Conservation (phyloP, 2,797 vertebrate genomes). For the Champsocephalus gunnari region DNA sequence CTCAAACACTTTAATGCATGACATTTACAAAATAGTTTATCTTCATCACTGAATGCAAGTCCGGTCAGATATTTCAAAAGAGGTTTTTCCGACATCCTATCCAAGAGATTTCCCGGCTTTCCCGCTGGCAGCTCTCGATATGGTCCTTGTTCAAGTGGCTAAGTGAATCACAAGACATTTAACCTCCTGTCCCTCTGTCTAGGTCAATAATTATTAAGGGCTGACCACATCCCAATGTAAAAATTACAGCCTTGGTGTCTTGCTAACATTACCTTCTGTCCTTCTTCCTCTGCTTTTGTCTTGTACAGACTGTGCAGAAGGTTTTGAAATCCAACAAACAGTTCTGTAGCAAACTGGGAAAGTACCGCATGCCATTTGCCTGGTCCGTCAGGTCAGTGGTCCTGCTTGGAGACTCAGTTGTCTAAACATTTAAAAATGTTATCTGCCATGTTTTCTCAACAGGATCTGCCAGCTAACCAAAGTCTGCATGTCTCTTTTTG, state of each 20-base stretch:
- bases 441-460: neutral
- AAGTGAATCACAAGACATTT: conserved; percentile 68
- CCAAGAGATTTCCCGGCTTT: conserved; percentile 61
- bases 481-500: neutral
- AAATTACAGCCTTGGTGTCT: conserved; percentile 38
- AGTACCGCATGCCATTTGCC: conserved; percentile 97
- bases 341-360: conserved; percentile 95
- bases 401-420: neutral
- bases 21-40: conserved; percentile 59
- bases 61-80: conserved; percentile 52
- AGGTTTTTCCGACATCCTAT: conserved; percentile 53
- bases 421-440: conserved; percentile 7
- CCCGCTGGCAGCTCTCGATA: conserved; percentile 53
- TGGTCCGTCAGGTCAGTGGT: conserved; percentile 94
- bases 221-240: conserved; percentile 28
- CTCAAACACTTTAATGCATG: conserved; percentile 43
- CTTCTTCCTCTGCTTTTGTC: conserved; percentile 24
- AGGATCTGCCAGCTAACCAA: neutral
- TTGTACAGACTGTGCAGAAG: conserved; percentile 92
- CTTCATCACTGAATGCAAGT: conserved; percentile 49
- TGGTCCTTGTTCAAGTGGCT: conserved; percentile 60
- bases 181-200: conserved; percentile 47
- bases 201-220: conserved; percentile 37
- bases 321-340: conserved; percentile 96
- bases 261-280: conserved; percentile 26